Percentiles rank a stretch among this genome's conserved stretches.
Conservation (phyloP, 2,797 vertebrate species). For the Alca torda region DNA sequence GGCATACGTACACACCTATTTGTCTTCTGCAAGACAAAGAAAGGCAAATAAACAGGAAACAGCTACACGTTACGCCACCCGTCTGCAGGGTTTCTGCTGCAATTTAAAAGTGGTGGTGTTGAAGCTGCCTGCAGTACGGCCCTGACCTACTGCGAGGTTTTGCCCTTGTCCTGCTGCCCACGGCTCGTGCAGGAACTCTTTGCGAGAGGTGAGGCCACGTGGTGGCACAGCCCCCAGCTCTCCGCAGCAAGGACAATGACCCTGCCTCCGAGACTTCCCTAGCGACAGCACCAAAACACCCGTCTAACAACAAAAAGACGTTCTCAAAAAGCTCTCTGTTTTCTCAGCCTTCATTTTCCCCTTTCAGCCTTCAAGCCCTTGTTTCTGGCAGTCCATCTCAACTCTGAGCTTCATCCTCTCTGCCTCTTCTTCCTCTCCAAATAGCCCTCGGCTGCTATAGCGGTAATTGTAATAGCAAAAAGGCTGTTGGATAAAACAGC, state of each 20-base stretch:
- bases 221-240: neutral
- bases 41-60: neutral
- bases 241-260: neutral
- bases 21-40: neutral
- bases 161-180: neutral
- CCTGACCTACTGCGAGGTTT: neutral
- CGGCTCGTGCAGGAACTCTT: neutral
- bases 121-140: neutral
- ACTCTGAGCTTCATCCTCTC: neutral
- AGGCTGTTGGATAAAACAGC: neutral
- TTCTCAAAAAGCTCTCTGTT: neutral
- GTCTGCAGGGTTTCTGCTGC: neutral
- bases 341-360: neutral
- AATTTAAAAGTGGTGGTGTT: neutral
- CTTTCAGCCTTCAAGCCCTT: neutral
- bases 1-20: fast-evolving
- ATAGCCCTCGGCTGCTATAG: neutral
- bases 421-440: neutral
- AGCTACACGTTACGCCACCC: neutral
- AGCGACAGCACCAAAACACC: neutral
- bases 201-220: neutral
- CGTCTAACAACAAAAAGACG: neutral
- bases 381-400: neutral
- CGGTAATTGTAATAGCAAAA: neutral
- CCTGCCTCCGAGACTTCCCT: neutral